Evolutionary conservation across 2,797 vertebrate species (phyloP), one percentile per base, ranked within the genome.

Genomic region (Parambassis ranga): DNA sequence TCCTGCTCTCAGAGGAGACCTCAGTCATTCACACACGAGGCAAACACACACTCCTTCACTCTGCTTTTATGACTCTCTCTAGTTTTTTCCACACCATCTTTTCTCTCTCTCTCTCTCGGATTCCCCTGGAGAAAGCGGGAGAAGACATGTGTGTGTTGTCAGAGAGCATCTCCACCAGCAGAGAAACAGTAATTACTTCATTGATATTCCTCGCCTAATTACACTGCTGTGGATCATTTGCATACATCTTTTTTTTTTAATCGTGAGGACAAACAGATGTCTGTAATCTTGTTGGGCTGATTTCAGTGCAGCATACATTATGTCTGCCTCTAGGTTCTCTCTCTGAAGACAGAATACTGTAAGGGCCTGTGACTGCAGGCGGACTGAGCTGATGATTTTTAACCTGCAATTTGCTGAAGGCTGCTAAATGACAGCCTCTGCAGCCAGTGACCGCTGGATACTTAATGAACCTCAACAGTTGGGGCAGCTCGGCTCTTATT

Each of bases 1-100:
- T 14, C 27, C 18, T 37, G 64, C 43, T 75, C 67, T 78, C 58
- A 46, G 33, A 57, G 72, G 71, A 64, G 62, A 53, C 37, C 35
- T 61, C 23, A 46, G 30, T 15, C 56, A 46, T 51, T 43, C 44
- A 73, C 57, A 50, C 65, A 42, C 38, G 23, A 22, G 1, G 5
- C 35, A 42, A 15, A 42, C 7, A 5, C 26, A 33, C 65, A 36
- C 65, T 27, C 31, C 9, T 32, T 47, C 15, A n/a, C 32, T 32
- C n/a, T 26, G 11, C 48, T 15, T 36, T 32, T 9, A 33, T 26
- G n/a, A 31, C 31, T 58, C 24, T 61, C 20, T 30, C 35, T 42
- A 15, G 5, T 20, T 16, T 22, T 30, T 41, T 48, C 31, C 16
- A 28, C n/a, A 24, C 20, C 5, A 3, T 19, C 23, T 16, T 33